Evolutionary conservation across 2,888 invertebrate species (phyloP).

Genomic region (Nowickia ferox): DNA sequence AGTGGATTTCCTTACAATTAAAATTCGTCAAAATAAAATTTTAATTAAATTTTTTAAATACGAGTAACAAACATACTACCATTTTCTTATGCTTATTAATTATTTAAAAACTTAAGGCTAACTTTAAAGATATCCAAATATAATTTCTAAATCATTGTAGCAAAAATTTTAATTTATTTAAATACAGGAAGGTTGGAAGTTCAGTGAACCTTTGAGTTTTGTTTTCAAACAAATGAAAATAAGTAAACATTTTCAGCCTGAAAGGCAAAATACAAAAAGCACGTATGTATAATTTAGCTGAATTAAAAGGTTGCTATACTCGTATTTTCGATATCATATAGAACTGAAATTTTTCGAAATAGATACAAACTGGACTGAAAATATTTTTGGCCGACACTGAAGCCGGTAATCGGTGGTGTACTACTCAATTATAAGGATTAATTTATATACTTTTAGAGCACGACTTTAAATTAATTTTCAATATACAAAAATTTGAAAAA

Average conservation of each 20-base stretch:
- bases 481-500: neutral
- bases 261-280: neutral
- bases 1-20: neutral
- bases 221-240: neutral
- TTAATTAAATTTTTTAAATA: neutral
- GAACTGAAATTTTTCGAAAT: no score
- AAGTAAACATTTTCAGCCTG: neutral
- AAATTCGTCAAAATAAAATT: neutral
- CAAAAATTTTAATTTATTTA: conserved; percentile 14
- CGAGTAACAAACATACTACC: no score
- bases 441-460: no score
- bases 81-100: neutral
- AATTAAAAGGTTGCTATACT: no score
- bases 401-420: no score
- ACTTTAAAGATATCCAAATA: neutral
- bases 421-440: no score
- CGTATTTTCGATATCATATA: no score
- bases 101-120: conserved; percentile 6
- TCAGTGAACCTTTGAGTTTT: conserved; percentile 39
- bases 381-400: no score
- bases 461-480: no score
- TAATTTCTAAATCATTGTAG: conserved; percentile 7
- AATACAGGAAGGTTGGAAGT: conserved; percentile 40
- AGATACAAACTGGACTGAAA: no score
- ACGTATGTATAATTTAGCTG: no score